Base-by-base conservation (phyloP, 2,797 vertebrate genomes). In the Pseudomugil gertrudae region DNA sequence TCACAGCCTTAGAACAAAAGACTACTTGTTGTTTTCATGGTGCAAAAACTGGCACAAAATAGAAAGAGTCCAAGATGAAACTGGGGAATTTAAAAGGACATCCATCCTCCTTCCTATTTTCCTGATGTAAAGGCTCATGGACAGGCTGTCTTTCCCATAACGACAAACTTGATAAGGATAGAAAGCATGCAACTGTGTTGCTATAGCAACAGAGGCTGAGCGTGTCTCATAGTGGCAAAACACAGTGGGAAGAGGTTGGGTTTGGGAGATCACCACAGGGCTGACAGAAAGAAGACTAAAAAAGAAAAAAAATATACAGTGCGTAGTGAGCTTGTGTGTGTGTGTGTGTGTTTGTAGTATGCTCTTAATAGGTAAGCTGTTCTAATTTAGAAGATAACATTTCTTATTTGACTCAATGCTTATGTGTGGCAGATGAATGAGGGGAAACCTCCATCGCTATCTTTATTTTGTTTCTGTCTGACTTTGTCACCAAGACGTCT, bases 171-270 rank as follows among this genome's bases (percentile, higher is more conserved):
- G 72, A 81, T 75, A 70, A 63, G 77, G 69, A 74, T 58, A 65
- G 69, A 76, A 52, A 74, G 33, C 72, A 72, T 74, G 76, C 71
- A 69, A 76, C 76, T 58, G 80, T 36, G 90, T 92, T 91, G 79
- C 90, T 87, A 92, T 91, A 69, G 90, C 84, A 92, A 92, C 90
- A 85, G 75, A 76, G 78, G 71, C 69, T 77, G 63, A 84, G 75
- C 69, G 70, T 70, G 74, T 75, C 82, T 70, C 60, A 60, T 81
- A 72, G 81, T 69, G 78, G 76, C 63, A 83, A 66, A 74, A 52
- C 72, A 71, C 54, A 81, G 66, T 23, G n/a, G 19, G 35, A 68
- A 40, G 62, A 17, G 23, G 32, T 19, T 45, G 61, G 27, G 40
- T 14, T 53, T 24, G 29, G 24, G 38, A 63, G 52, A 57, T 76